phyloP scores from a whole-genome alignment of 2,888 invertebrate species.

The Notocelia uddmanniana region DNA sequence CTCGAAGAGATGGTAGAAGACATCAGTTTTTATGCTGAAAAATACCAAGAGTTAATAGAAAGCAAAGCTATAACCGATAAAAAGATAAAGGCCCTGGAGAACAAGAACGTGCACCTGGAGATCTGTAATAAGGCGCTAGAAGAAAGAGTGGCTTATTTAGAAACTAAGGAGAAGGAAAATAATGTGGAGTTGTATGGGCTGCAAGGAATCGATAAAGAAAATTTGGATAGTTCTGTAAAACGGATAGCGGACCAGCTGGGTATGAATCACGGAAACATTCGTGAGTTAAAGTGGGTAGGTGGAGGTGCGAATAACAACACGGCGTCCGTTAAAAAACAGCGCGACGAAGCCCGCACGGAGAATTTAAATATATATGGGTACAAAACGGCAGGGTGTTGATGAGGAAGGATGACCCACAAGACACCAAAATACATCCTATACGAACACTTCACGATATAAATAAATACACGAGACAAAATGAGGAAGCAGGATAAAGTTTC shows the following conservation, averaged over 20 bases:
- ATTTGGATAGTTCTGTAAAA: not conserved
- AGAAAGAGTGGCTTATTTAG: not conserved
- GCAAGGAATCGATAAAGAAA: not conserved
- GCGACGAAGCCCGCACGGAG: not conserved
- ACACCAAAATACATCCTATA: not conserved
- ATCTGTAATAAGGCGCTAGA: not conserved
- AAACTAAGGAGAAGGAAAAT: constrained; percentile 1
- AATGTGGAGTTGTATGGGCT: constrained; percentile 2
- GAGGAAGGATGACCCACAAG: constrained; percentile 5
- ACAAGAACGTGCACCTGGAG: not conserved
- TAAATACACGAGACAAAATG: not conserved
- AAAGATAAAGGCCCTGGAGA: not conserved
- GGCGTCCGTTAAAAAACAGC: not conserved
- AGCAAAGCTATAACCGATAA: not conserved
- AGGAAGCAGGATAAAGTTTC: not conserved
- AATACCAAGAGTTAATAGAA: not conserved
- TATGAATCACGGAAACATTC: not conserved
- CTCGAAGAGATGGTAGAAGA: not conserved
- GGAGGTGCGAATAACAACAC: not conserved
- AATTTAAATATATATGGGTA: constrained; percentile 3
- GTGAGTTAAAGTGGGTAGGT: constrained; percentile 1
- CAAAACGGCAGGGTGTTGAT: not conserved
- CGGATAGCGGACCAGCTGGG: not conserved
- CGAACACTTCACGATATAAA: not conserved
- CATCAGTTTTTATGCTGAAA: constrained; percentile 8